Evolutionary conservation across 2,888 invertebrate genomes (phyloP), one percentile per base, ranked within the genome.

Genomic region (Ornithoptera priamus): DNA sequence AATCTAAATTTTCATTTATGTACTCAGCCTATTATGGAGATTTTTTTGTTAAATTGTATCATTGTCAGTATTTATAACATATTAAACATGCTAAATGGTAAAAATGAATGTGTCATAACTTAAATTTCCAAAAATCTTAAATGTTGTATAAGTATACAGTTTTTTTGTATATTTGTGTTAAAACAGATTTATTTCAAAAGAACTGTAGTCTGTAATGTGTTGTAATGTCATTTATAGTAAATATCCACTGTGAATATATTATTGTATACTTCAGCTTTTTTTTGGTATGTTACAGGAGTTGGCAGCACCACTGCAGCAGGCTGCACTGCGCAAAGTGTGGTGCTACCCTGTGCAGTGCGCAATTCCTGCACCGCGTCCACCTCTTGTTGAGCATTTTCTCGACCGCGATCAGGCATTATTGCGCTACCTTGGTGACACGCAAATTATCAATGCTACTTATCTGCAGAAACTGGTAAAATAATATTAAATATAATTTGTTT

Each of bases 291-390:
- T 50, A 20, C 85, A 94, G 81, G 95, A 95, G 80, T 93, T 95
- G 61, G 93, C 94, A 22, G 94, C 94, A 2, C 94, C 94, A 15
- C 90, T 94, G 72, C 94, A 95, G 72, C 95, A 95, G 77, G 95
- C 96, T 57, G 95, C 95, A 62, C 93, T 96, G 17, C 95, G 98
- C 74, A 98, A 98, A 89, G 98, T 98, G 71, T 97, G 97, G 96
- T 99, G 99, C 92, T 99, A 99, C 89, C 97, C 99, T 3, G 95
- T 98, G 71, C 97, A 98, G 90, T 97, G 98, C 89, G 95, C 97
- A 56, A 94, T 97, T 72, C 97, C 97, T 3, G 96, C 97, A 75
- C 97, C 97, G 3, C 94, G 98, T 64, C 93, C 98, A 80, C 97
- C 98, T 15, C 94, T 95, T 62, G 95, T 98, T 22, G 98, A 98